phyloP scores from a whole-genome alignment of 2,888 invertebrate genomes.

The Caenorhabditis zanzibari region DNA sequence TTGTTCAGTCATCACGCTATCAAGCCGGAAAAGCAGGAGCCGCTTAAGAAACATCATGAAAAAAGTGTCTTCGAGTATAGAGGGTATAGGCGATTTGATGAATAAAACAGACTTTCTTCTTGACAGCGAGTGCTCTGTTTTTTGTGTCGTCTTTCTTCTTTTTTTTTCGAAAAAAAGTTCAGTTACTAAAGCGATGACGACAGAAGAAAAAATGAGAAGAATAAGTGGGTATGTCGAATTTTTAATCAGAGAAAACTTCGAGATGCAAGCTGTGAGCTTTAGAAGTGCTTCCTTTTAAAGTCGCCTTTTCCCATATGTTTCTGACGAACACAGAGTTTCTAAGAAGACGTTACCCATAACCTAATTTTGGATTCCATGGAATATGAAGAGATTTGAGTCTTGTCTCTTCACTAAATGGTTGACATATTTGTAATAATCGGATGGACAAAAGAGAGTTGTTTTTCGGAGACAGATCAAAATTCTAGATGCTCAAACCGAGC shows the following conservation, averaged over 20 bases:
- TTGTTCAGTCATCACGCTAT: conserved; percentile 52
- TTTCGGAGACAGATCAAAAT: conserved; percentile 4
- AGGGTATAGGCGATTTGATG: conserved; percentile 64
- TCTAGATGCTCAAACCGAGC: conserved; percentile 10
- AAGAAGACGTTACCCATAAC: conserved; percentile 10
- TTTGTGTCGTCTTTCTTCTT: conserved; percentile 1
- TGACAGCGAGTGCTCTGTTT: conserved; percentile 42
- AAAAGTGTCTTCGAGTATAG: conserved; percentile 26
- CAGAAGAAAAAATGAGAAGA: conserved; percentile 19
- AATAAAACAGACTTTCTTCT: conserved; percentile 66
- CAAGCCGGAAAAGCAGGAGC: conserved; percentile 47
- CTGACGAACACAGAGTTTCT: conserved; percentile 43
- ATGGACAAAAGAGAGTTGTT: neutral
- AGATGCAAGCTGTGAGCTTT: neutral
- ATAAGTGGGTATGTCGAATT: conserved; percentile 58
- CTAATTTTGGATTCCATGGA: conserved; percentile 30
- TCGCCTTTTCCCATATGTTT: conserved; percentile 15
- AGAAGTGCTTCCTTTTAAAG: conserved; percentile 46
- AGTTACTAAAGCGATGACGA: conserved; percentile 22
- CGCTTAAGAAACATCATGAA: conserved; percentile 4
- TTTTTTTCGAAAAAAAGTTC: conserved; percentile 48
- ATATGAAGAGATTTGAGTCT: conserved; percentile 11
- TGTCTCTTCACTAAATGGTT: conserved; percentile 2
- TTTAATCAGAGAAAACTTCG: conserved; percentile 47
- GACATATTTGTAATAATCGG: conserved; percentile 26